Evolutionary conservation across 2,113 vertebrate genomes (phyloP).

Genomic region (Hylia prasina): DNA sequence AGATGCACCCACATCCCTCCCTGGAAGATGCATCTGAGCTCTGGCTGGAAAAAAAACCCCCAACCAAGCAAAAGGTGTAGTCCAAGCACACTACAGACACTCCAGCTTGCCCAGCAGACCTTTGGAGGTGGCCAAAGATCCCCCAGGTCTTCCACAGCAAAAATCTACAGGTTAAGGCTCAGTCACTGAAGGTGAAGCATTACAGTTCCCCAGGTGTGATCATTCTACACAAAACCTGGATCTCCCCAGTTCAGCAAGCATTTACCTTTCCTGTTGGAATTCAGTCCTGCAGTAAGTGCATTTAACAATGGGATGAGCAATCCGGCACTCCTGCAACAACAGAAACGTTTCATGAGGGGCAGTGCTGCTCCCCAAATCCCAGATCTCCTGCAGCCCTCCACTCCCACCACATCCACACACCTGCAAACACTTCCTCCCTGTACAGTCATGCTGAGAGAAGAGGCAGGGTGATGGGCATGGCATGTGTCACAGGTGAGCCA

Average conservation of each 20-base stretch:
- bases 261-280: constrained; percentile 81
- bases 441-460: background rate
- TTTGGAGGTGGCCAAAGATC: background rate
- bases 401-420: background rate
- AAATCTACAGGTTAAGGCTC: background rate
- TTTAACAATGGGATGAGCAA: constrained; percentile 80
- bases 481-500: background rate
- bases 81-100: background rate
- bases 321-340: constrained; percentile 75
- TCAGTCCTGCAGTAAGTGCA: constrained; percentile 81
- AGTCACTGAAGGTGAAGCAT: background rate
- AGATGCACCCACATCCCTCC: background rate
- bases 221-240: background rate
- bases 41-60: background rate
- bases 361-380: background rate
- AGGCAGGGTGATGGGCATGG: background rate
- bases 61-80: background rate
- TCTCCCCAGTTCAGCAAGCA: background rate
- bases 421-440: background rate
- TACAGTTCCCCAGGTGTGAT: fast-evolving
- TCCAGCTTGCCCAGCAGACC: background rate
- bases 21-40: background rate
- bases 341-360: background rate
- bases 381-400: background rate
- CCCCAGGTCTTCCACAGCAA: background rate